Conservation (phyloP, 2,888 invertebrate genomes). For the Parthenolecanium corni region DNA sequence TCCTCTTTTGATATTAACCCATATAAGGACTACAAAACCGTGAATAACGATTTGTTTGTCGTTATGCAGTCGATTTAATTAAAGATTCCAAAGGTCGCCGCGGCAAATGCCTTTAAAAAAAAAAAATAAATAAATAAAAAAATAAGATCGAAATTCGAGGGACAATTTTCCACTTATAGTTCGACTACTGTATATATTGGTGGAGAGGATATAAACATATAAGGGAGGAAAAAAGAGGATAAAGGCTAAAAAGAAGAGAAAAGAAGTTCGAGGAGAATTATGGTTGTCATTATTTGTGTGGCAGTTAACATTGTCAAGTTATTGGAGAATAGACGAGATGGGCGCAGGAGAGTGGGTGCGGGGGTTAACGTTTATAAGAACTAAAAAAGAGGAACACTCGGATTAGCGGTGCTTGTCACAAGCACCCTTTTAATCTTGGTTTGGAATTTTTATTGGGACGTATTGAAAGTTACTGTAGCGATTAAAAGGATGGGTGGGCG, state of each 20-base stretch:
- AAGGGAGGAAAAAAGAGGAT: background rate
- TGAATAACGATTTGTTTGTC: constrained; percentile 22
- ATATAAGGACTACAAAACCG: no score
- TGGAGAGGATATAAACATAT: background rate
- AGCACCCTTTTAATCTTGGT: constrained; percentile 29
- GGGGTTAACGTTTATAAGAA: constrained; percentile 13
- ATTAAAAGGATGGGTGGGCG: constrained; percentile 25
- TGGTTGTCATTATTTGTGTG: constrained; percentile 23
- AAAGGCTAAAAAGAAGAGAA: background rate
- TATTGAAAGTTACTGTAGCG: constrained; percentile 29
- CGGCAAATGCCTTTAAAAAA: constrained; percentile 3
- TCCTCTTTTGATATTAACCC: no score
- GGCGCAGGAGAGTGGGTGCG: background rate
- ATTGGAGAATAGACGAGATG: constrained; percentile 3
- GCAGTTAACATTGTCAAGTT: constrained; percentile 27
- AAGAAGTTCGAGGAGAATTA: constrained; percentile 21
- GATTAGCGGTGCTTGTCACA: constrained; percentile 29
- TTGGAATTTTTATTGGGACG: constrained; percentile 30
- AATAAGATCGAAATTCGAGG: constrained; percentile 13
- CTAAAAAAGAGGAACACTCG: constrained; percentile 9
- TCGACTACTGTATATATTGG: constrained; percentile 3
- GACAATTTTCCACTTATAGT: constrained; percentile 19
- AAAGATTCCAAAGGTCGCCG: constrained; percentile 23
- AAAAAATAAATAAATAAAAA: background rate
- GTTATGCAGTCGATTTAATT: constrained; percentile 25